Evolutionary conservation across 2,113 vertebrate species (phyloP).

Genomic region (Colossoma macropomum): DNA sequence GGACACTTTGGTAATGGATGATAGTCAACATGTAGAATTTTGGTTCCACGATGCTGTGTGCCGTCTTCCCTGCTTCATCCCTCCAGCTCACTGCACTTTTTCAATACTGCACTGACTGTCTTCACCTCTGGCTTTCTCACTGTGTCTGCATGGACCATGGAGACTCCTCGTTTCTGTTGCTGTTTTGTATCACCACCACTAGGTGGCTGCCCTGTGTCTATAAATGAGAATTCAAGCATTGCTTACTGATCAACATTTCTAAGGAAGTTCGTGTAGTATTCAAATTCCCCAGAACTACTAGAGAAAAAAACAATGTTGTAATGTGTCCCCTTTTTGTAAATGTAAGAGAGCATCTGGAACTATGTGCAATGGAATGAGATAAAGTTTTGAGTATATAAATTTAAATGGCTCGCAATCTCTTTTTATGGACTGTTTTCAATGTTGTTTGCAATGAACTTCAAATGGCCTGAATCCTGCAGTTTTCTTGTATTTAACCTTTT

Average conservation of each 20-base stretch:
- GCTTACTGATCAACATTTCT: constrained; percentile 8
- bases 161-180: constrained; percentile 1
- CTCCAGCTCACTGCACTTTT: constrained; percentile 6
- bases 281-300: not conserved
- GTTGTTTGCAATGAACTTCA: not conserved
- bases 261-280: constrained; percentile 9
- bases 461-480: too few species aligned
- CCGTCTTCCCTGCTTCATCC: not conserved
- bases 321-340: constrained; percentile 28
- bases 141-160: constrained; percentile 44
- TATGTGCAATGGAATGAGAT: constrained; percentile 45
- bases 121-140: constrained; percentile 32
- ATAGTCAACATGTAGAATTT: not conserved
- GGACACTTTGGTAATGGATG: not conserved
- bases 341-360: constrained; percentile 40
- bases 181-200: constrained; percentile 26
- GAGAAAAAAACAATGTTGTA: not conserved
- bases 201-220: not conserved
- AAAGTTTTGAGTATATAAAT: constrained; percentile 33
- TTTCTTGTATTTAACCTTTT: too few species aligned
- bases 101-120: not conserved
- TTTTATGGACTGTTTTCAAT: not conserved
- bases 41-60: not conserved
- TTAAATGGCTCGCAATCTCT: not conserved
- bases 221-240: not conserved